Evolutionary conservation across 2,797 vertebrate genomes (phyloP).

Genomic region (Lophius americanus): DNA sequence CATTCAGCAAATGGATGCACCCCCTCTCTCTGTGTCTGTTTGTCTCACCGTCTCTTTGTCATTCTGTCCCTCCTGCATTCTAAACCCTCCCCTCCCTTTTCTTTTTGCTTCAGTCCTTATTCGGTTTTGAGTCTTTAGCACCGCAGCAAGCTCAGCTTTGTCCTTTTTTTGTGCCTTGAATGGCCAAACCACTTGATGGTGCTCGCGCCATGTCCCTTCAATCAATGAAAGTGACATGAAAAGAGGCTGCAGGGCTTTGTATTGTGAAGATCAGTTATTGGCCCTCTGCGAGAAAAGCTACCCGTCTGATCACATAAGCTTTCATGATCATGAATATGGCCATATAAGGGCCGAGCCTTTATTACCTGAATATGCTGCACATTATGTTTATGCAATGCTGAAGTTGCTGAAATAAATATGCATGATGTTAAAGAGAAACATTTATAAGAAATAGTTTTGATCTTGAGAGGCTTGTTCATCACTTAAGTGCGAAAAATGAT

Average conservation of each 20-base stretch:
- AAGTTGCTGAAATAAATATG: slow-evolving; percentile 26
- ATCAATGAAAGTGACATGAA: slow-evolving; percentile 86
- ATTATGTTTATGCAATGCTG: slow-evolving; percentile 33
- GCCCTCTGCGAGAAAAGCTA: slow-evolving; percentile 69
- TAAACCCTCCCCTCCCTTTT: slow-evolving; percentile 33
- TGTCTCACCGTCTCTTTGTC: background rate
- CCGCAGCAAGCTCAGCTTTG: slow-evolving; percentile 72
- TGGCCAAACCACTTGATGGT: slow-evolving; percentile 78
- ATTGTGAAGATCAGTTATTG: slow-evolving; percentile 84
- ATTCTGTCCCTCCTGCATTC: slow-evolving; percentile 32
- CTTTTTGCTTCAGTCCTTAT: slow-evolving; percentile 70
- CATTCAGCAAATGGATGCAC: slow-evolving; percentile 56
- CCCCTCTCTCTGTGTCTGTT: slow-evolving; percentile 8
- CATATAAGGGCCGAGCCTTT: slow-evolving; percentile 62
- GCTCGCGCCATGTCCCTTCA: slow-evolving; percentile 70
- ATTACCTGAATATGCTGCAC: slow-evolving; percentile 26
- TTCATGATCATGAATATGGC: slow-evolving; percentile 75
- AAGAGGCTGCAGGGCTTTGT: slow-evolving; percentile 84
- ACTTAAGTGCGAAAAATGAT: slow-evolving; percentile 20
- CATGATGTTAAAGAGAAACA: slow-evolving; percentile 10
- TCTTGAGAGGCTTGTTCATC: background rate
- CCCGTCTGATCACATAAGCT: slow-evolving; percentile 78
- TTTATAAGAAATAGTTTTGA: slow-evolving; percentile 14
- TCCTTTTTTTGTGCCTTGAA: slow-evolving; percentile 81
- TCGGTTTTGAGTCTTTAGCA: slow-evolving; percentile 71